Conservation (phyloP, 2,113 vertebrate species). For the Tachysurus fulvidraco region DNA sequence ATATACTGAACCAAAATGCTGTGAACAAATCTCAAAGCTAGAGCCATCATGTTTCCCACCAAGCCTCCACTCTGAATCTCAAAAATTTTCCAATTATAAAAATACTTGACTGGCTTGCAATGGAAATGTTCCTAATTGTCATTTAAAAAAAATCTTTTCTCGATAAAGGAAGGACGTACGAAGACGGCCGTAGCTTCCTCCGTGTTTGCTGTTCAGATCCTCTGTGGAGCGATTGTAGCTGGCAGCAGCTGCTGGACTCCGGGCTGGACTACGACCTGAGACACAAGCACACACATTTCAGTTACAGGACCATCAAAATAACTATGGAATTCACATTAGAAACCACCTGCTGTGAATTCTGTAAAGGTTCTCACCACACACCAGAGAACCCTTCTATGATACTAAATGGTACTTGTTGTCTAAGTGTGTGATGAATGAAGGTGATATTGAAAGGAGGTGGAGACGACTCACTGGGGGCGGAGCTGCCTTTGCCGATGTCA, state of each 20-base stretch:
- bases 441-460: neutral
- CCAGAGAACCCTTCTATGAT: neutral
- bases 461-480: constrained; percentile 78
- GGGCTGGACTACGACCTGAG: constrained; percentile 76
- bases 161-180: constrained; percentile 75
- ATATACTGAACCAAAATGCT: neutral
- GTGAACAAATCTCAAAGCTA: neutral
- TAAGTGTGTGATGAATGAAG: neutral
- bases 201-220: constrained; percentile 82
- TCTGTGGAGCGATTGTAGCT: constrained; percentile 85
- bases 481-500: constrained; percentile 89
- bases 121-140: neutral
- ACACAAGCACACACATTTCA: constrained; percentile 20
- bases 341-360: neutral
- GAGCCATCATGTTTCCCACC: neutral
- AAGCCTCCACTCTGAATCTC: neutral
- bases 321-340: neutral
- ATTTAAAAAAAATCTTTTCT: neutral
- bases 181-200: constrained; percentile 80
- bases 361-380: neutral
- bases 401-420: neutral
- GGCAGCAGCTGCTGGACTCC: constrained; percentile 63
- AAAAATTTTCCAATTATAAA: neutral
- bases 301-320: neutral
- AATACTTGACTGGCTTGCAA: neutral